Conservation (phyloP, 2,797 vertebrate species). For the Sebastolobus altivelis region DNA sequence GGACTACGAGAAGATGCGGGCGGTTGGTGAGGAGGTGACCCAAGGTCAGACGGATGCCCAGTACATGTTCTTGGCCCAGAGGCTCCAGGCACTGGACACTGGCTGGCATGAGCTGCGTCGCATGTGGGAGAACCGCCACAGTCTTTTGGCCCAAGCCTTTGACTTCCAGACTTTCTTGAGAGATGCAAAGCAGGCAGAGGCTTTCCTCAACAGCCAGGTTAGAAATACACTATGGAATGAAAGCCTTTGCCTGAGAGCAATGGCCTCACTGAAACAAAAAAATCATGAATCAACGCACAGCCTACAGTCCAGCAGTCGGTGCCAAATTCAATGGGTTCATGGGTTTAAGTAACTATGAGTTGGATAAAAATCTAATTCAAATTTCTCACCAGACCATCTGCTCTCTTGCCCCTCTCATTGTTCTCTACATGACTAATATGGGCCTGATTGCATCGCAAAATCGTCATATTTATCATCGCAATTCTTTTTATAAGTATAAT, state of each 20-base stretch:
- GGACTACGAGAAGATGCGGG: constrained; percentile 91
- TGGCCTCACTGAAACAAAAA: background rate
- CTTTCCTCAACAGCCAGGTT: constrained; percentile 96
- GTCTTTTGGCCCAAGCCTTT: constrained; percentile 90
- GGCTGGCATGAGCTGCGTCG: constrained; percentile 94
- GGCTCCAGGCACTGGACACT: constrained; percentile 92
- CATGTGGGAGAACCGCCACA: constrained; percentile 96
- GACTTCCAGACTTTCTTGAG: constrained; percentile 94
- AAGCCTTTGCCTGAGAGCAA: background rate
- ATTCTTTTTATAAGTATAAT: too few species aligned
- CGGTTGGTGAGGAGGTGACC: constrained; percentile 92
- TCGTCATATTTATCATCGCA: background rate
- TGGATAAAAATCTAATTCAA: background rate
- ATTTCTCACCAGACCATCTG: constrained; percentile 3
- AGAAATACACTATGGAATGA: constrained; percentile 33
- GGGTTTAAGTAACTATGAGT: background rate
- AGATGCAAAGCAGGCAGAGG: constrained; percentile 94
- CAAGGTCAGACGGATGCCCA: constrained; percentile 93
- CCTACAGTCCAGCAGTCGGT: background rate
- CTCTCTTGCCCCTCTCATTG: background rate
- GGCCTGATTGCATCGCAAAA: background rate
- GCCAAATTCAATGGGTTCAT: too few species aligned
- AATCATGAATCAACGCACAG: background rate
- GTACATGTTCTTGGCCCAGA: constrained; percentile 91
- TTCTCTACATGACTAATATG: background rate